These are phyloP conservation scores for Diorhabda elongata DNA, from an alignment of 1,140 invertebrate genomes.

Conservation along the genomic window DNA sequence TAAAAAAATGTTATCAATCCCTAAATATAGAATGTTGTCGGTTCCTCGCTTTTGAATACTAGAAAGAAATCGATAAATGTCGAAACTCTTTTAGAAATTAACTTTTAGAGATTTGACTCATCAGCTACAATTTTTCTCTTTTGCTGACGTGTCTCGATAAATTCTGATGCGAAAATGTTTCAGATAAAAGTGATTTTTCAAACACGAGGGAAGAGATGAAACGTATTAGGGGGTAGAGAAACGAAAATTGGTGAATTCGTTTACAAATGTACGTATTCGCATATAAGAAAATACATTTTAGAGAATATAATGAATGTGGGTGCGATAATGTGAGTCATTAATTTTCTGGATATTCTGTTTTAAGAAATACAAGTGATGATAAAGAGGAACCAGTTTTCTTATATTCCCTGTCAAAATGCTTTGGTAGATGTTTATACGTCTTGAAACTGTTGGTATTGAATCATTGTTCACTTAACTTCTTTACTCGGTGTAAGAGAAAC, in stretches of 20 bases:
- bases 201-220: constrained; percentile 1
- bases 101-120: constrained; percentile 8
- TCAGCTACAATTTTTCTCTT: neutral
- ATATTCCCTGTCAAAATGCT: no score
- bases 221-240: neutral
- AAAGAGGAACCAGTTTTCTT: no score
- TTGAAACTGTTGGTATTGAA: no score
- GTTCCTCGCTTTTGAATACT: constrained; percentile 4
- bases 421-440: no score
- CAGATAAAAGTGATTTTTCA: neutral
- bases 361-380: no score
- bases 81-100: constrained; percentile 7
- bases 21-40: constrained; percentile 10
- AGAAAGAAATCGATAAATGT: neutral
- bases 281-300: no score
- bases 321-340: no score
- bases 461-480: no score
- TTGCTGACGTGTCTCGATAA: neutral
- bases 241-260: neutral
- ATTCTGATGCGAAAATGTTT: neutral
- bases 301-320: no score
- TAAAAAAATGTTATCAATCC: constrained; percentile 35
- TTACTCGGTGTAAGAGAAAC: no score
- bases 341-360: no score
- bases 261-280: neutral